Conservation (phyloP, 2,888 invertebrate species). For the Chalcosyrphus nemorum region DNA sequence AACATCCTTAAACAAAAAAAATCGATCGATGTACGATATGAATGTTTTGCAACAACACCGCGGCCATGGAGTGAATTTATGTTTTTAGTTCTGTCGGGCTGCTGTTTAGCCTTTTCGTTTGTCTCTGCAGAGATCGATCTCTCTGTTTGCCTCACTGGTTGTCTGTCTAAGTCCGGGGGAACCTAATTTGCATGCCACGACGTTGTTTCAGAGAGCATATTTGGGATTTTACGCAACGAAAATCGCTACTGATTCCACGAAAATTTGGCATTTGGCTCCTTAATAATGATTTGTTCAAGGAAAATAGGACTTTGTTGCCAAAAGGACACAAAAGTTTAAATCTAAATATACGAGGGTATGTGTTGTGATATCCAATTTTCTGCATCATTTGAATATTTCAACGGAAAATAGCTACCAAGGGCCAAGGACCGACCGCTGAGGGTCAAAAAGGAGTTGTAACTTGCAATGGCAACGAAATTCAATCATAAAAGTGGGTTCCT, state of each 20-base stretch:
- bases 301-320: conserved; percentile 38
- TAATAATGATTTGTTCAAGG: conserved; percentile 42
- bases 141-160: conserved; percentile 36
- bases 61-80: conserved; percentile 65
- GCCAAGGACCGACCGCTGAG: conserved; percentile 8
- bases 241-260: conserved; percentile 51
- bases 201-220: conserved; percentile 48
- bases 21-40: conserved; percentile 73
- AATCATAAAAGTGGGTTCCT: conserved; percentile 67
- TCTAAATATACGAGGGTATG: conserved; percentile 12
- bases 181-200: conserved; percentile 70
- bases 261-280: conserved; percentile 51
- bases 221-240: conserved; percentile 56
- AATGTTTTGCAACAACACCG: conserved; percentile 68
- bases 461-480: conserved; percentile 52
- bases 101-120: conserved; percentile 37
- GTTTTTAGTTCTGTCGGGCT: conserved; percentile 62
- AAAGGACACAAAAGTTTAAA: not conserved
- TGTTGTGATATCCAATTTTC: conserved; percentile 54
- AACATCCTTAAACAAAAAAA: conserved; percentile 73
- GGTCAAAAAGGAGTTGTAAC: conserved; percentile 58
- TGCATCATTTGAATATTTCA: conserved; percentile 69
- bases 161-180: conserved; percentile 54
- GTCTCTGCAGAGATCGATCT: conserved; percentile 56
- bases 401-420: conserved; percentile 38